phyloP scores from a whole-genome alignment of 2,888 invertebrate genomes.

The Drosophila bunnanda region DNA sequence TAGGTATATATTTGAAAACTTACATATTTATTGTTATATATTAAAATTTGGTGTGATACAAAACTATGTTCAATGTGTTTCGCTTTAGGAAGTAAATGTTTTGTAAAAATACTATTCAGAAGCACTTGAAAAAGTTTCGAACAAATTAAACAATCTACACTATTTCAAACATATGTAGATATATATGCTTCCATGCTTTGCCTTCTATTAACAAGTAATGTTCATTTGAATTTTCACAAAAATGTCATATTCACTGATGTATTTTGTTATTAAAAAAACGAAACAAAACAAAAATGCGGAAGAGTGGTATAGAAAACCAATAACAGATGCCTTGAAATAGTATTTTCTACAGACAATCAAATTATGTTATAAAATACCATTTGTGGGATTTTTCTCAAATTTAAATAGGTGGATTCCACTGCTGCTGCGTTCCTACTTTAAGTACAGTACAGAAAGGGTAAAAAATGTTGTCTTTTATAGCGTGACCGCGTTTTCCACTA shows the following conservation, averaged over 20 bases:
- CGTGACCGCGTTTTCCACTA: no score
- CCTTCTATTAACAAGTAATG: neutral
- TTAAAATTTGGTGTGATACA: no score
- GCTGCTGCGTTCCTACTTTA: neutral
- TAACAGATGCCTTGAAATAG: constrained; percentile 14
- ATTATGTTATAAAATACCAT: neutral
- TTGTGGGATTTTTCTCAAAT: neutral
- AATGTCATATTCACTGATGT: neutral
- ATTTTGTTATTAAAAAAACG: constrained; percentile 9
- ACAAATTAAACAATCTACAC: neutral
- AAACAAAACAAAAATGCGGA: constrained; percentile 15
- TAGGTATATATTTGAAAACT: neutral
- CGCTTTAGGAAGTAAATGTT: no score
- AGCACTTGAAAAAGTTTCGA: neutral
- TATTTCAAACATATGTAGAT: neutral
- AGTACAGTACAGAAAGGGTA: no score
- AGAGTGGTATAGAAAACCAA: constrained; percentile 6
- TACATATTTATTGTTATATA: neutral
- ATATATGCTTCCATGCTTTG: neutral
- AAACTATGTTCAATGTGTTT: neutral
- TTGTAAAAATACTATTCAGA: neutral
- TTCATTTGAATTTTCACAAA: neutral
- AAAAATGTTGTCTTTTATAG: no score
- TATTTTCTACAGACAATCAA: neutral
- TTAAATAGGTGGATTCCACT: neutral